A percentile compares a stretch with the other conserved stretches of the same genome.
Evolutionary conservation across 1,140 invertebrate species (phyloP).

Genomic region (Bathynomus jamesi): DNA sequence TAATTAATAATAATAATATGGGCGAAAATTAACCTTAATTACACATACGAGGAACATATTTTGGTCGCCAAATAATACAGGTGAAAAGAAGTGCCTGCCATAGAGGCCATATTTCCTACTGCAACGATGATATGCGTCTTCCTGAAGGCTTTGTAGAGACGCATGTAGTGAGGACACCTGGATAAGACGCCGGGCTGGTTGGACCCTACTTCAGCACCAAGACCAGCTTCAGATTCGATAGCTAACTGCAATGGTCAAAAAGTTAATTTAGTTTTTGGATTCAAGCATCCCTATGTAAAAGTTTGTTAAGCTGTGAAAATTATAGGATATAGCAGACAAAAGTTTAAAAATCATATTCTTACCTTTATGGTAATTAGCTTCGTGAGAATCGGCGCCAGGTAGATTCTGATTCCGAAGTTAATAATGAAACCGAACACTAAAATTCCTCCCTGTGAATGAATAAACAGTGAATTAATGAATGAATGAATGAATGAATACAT

Average conservation of each 20-base stretch:
- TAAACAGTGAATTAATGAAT: conserved; percentile 7
- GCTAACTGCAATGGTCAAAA: conserved; percentile 37
- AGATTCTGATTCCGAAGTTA: conserved; percentile 58
- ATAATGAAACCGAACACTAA: conserved; percentile 60
- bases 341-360: too few relatives aligned
- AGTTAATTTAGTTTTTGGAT: too few relatives aligned
- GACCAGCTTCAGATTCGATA: conserved; percentile 59
- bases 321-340: too few relatives aligned
- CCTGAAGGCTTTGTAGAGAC: conserved; percentile 59
- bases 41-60: conserved; percentile 39
- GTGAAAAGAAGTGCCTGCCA: conserved; percentile 61
- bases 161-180: conserved; percentile 61
- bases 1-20: too few relatives aligned
- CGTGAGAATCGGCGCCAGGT: conserved; percentile 58
- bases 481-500: conserved; percentile 39
- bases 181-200: conserved; percentile 54
- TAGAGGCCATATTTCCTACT: conserved; percentile 61
- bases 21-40: too few relatives aligned
- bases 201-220: conserved; percentile 60
- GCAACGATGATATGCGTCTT: conserved; percentile 59
- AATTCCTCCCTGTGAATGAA: conserved; percentile 55
- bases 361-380: conserved; percentile 58
- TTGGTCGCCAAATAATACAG: conserved; percentile 59
- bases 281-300: too few relatives aligned
- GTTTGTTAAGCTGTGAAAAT: too few relatives aligned